Conservation (phyloP, 2,888 invertebrate species). For the Melanostoma mellinum region DNA sequence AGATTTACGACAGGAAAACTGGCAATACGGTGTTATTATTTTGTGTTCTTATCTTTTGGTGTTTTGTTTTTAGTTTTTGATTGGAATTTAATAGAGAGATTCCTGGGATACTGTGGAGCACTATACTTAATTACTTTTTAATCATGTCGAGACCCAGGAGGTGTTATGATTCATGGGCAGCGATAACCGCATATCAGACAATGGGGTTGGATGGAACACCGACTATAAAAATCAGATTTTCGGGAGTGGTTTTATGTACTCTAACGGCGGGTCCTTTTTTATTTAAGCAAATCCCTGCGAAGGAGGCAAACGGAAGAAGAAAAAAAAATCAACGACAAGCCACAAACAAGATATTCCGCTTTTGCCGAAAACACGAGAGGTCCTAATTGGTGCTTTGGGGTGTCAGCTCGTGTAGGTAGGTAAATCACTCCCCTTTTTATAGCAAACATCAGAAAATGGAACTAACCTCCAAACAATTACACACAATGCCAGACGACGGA, state of each 20-base stretch:
- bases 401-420: not conserved
- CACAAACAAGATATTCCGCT: slow-evolving; percentile 39
- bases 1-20: slow-evolving; percentile 27
- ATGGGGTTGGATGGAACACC: not conserved
- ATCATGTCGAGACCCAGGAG: slow-evolving; percentile 19
- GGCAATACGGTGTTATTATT: not conserved
- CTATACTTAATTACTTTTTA: slow-evolving; percentile 37
- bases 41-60: slow-evolving; percentile 15
- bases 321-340: slow-evolving; percentile 22
- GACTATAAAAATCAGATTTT: too few species aligned
- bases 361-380: slow-evolving; percentile 18
- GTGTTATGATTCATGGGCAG: not conserved
- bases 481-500: not conserved
- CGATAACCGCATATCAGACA: not conserved
- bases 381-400: slow-evolving; percentile 62
- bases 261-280: too few species aligned
- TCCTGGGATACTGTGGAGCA: not conserved
- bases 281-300: slow-evolving; percentile 16
- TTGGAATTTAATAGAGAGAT: slow-evolving; percentile 26
- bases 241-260: too few species aligned
- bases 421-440: not conserved
- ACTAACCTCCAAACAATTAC: slow-evolving; percentile 1
- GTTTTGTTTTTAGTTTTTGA: slow-evolving; percentile 12
- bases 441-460: not conserved
- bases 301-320: not conserved